Evolutionary conservation across 2,113 vertebrate species (phyloP).

Genomic region (Thunnus maccoyii): DNA sequence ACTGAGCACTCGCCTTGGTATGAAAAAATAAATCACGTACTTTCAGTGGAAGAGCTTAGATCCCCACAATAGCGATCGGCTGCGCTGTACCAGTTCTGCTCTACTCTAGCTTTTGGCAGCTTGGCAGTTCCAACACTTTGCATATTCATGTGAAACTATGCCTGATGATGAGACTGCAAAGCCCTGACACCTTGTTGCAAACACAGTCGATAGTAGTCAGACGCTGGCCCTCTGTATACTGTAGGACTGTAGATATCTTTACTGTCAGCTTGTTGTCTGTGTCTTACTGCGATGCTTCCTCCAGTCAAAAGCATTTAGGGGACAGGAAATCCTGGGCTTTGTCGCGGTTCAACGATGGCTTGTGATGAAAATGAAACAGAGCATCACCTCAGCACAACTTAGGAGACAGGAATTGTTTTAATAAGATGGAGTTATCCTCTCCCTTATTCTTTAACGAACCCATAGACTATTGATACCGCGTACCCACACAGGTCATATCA

Average conservation of each 20-base stretch:
- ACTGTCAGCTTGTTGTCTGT: constrained; percentile 51
- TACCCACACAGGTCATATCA: background rate
- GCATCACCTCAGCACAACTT: constrained; percentile 39
- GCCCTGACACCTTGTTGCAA: constrained; percentile 64
- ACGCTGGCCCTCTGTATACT: background rate
- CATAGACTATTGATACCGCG: constrained; percentile 49
- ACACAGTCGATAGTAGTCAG: constrained; percentile 38
- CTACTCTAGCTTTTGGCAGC: constrained; percentile 57
- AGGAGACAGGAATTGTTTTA: constrained; percentile 69
- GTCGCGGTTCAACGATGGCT: background rate
- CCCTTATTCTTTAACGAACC: constrained; percentile 36
- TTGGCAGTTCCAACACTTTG: constrained; percentile 48
- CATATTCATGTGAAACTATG: constrained; percentile 63
- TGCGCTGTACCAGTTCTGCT: constrained; percentile 42
- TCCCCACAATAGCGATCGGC: constrained; percentile 36
- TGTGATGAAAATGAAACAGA: constrained; percentile 58
- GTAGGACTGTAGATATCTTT: constrained; percentile 24
- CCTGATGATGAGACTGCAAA: constrained; percentile 53
- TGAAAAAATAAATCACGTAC: constrained; percentile 53
- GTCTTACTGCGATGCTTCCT: constrained; percentile 23
- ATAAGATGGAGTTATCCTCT: constrained; percentile 56
- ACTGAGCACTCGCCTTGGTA: constrained; percentile 16
- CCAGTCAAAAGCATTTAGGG: constrained; percentile 21
- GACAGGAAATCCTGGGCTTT: background rate
- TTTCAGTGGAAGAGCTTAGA: constrained; percentile 43